Percentiles rank a stretch among this genome's conserved stretches.
These are phyloP conservation scores for Peromyscus nudipes DNA, from an alignment of 2,797 vertebrate species.

Conservation along the genomic window DNA sequence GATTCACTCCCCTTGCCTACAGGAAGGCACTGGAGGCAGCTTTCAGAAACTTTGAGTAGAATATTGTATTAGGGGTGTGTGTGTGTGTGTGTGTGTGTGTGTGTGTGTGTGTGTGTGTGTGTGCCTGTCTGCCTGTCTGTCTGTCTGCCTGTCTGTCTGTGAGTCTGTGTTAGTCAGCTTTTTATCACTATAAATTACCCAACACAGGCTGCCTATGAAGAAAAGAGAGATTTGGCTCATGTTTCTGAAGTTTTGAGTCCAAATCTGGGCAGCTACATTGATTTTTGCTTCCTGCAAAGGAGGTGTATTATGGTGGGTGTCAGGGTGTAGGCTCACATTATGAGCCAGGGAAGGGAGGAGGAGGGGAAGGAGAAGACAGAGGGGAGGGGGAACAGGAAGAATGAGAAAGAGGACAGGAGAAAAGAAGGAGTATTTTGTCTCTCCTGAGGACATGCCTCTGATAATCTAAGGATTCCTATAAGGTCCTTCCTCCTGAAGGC, in stretches of 20 bases:
- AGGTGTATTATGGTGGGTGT: background rate
- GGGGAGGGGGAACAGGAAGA: too few species aligned
- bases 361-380: background rate
- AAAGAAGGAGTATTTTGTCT: background rate
- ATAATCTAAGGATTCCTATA: too few species aligned
- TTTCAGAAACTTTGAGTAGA: conserved; percentile 23
- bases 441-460: background rate
- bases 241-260: background rate
- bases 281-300: background rate
- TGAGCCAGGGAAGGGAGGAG: background rate
- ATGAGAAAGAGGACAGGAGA: too few species aligned
- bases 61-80: background rate
- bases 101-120: background rate
- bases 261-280: background rate
- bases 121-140: background rate
- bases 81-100: background rate
- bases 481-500: background rate
- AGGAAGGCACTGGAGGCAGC: background rate
- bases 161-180: background rate
- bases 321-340: background rate
- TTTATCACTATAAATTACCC: background rate
- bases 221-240: background rate
- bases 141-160: background rate
- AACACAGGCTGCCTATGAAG: background rate
- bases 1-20: background rate